phyloP scores from a whole-genome alignment of 2,888 invertebrate genomes.

The Phymatocera aterrima region DNA sequence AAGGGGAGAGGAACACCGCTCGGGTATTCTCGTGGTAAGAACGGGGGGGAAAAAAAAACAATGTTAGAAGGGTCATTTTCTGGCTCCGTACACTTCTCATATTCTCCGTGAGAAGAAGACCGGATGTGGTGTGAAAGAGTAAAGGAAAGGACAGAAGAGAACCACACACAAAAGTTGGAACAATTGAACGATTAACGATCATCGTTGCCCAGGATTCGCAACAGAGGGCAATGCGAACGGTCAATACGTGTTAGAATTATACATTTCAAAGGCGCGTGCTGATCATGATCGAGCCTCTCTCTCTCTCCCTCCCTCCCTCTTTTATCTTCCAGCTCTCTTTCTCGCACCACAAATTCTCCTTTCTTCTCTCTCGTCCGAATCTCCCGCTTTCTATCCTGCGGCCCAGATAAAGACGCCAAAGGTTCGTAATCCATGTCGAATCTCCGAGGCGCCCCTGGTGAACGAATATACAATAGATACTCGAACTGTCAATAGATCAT shows the following conservation, averaged over 20 bases:
- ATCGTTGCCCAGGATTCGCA: neutral
- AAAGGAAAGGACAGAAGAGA: neutral
- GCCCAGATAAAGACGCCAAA: conserved; percentile 44
- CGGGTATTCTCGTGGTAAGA: conserved; percentile 48
- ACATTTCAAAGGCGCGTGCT: conserved; percentile 38
- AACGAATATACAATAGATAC: conserved; percentile 40
- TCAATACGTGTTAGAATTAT: neutral
- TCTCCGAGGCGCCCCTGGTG: conserved; percentile 45
- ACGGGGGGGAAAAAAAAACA: conserved; percentile 50
- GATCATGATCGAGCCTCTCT: conserved; percentile 23
- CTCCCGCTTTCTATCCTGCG: neutral
- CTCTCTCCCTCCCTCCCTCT: neutral
- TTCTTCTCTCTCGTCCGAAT: neutral
- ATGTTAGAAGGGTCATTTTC: neutral
- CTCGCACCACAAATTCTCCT: neutral
- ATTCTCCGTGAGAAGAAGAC: too few relatives aligned
- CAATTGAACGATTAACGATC: too few relatives aligned
- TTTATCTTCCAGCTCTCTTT: neutral
- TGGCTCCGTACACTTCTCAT: too few relatives aligned
- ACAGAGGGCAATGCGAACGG: neutral
- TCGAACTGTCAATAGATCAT: conserved; percentile 48
- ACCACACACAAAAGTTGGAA: too few relatives aligned
- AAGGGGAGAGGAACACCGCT: conserved; percentile 51
- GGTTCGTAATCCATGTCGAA: conserved; percentile 40
- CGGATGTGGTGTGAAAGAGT: too few relatives aligned